A percentile compares a stretch with the other conserved stretches of the same genome.
phyloP scores from a whole-genome alignment of 2,797 vertebrate species.

The Acridotheres tristis region DNA sequence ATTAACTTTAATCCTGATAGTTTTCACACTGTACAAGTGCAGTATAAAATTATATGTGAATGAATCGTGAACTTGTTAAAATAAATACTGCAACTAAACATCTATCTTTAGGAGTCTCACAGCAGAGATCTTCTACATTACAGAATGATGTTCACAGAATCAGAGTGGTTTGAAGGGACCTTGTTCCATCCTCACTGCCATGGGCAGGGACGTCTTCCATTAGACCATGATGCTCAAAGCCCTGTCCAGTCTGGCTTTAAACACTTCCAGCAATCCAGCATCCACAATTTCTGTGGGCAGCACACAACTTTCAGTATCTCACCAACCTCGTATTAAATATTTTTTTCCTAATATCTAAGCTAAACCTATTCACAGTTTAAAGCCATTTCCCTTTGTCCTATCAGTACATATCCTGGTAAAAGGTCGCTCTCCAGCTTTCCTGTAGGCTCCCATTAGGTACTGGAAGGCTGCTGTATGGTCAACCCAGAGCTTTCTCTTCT shows the following conservation, averaged over 20 bases:
- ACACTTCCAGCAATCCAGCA: neutral
- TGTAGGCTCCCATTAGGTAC: rapidly evolving
- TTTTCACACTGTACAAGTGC: neutral
- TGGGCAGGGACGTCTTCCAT: neutral
- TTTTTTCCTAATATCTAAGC: neutral
- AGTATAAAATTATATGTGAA: neutral
- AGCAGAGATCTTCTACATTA: neutral
- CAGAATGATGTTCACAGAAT: neutral
- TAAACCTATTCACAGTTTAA: neutral
- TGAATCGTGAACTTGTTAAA: neutral
- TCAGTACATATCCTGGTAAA: neutral
- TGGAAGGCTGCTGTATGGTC: neutral
- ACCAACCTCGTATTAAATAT: neutral
- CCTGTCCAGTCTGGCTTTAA: neutral
- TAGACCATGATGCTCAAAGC: neutral
- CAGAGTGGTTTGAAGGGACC: neutral
- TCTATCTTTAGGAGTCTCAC: neutral
- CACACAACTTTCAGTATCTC: neutral
- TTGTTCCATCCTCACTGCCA: neutral
- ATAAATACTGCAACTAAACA: neutral
- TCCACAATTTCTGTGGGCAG: neutral
- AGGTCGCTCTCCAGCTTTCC: neutral
- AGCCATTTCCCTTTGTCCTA: neutral
- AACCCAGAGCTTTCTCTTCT: neutral
- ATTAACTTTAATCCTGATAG: neutral